Evolutionary conservation across 2,888 invertebrate genomes (phyloP), one percentile per base, ranked within the genome.

Genomic region (Machimus atricapillus): DNA sequence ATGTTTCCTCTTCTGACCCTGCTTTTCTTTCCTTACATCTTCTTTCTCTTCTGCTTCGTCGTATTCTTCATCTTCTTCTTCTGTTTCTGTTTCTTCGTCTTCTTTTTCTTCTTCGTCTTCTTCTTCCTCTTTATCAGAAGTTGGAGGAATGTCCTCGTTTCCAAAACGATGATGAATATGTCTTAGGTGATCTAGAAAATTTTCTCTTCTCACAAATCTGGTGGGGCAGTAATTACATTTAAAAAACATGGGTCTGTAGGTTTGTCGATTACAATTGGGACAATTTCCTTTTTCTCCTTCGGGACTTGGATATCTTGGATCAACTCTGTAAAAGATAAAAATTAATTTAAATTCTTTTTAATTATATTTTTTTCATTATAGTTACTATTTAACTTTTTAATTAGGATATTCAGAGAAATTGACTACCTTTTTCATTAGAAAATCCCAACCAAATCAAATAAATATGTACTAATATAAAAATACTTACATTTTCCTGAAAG

Each of bases 401-500:
- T 34, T 5, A 34, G 34, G 4, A 4, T 4, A 34, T 5, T 5
- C 34, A 34, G 37, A 9, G 37, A 37, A 37, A 37, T 8, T 9
- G 7, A 37, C 37, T 8, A 37, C 1, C 9, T 37, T 9, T 34
- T 37, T 34, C 2, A 34, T 34, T 34, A 3, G 2, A 34, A 34
- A 34, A 34, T 34, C 34, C 4, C 4, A 34, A 34, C 2, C 34
- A 34, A 34, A 34, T 34, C 0, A 34, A 7, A 34, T 34, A 34
- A 34, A 34, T 34, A 34, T 5, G 9, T 40, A n/a, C 9, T 19
- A 27, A 23, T 2, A 66, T 2, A 66, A 23, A 66, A 66, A 27
- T 89, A 93, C 94, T 93, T 90, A 94, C 94, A 92, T 93, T 91
- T 91, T 93, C 23, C 90, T 90, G 89, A 94, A 93, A 77, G 91